A percentile compares a stretch with the other conserved stretches of the same genome.
These are phyloP conservation scores for Teleogryllus oceanicus DNA, from an alignment of 2,888 invertebrate genomes.

Conservation along the genomic window DNA sequence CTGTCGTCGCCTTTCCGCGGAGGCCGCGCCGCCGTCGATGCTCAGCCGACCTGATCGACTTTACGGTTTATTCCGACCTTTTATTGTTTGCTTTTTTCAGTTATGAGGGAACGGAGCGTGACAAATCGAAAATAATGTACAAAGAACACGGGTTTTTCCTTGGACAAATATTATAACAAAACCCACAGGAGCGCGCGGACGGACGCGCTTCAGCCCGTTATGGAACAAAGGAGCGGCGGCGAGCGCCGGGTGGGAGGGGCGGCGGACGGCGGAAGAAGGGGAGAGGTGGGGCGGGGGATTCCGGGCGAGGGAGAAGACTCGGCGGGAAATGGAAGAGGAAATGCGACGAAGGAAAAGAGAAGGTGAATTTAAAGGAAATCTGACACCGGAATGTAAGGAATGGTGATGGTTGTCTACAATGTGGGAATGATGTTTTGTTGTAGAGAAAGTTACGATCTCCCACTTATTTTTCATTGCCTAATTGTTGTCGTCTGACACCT, in stretches of 20 bases:
- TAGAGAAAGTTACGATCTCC: too few relatives aligned
- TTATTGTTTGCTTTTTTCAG: slow-evolving; percentile 11
- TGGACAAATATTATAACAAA: slow-evolving; percentile 1
- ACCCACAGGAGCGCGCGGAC: background rate
- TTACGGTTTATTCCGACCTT: slow-evolving; percentile 9
- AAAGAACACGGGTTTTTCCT: background rate
- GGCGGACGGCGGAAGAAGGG: background rate
- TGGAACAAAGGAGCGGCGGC: background rate
- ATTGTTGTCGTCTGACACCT: too few relatives aligned
- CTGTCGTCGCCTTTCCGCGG: background rate
- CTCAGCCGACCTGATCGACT: background rate
- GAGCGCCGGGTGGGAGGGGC: background rate
- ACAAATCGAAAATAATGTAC: slow-evolving; percentile 18
- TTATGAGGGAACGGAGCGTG: slow-evolving; percentile 6
- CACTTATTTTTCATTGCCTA: too few relatives aligned
- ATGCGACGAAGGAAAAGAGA: too few relatives aligned
- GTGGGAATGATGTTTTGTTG: too few relatives aligned
- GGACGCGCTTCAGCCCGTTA: slow-evolving; percentile 6
- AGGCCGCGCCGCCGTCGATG: background rate
- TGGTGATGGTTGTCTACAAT: too few relatives aligned
- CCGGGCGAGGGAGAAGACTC: too few relatives aligned
- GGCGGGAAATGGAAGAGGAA: too few relatives aligned
- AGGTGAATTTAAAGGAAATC: too few relatives aligned
- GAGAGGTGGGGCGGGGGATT: too few relatives aligned
- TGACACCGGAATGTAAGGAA: too few relatives aligned